These are phyloP conservation scores for Timema cristinae DNA, from an alignment of 2,888 invertebrate genomes.

Conservation along the genomic window DNA sequence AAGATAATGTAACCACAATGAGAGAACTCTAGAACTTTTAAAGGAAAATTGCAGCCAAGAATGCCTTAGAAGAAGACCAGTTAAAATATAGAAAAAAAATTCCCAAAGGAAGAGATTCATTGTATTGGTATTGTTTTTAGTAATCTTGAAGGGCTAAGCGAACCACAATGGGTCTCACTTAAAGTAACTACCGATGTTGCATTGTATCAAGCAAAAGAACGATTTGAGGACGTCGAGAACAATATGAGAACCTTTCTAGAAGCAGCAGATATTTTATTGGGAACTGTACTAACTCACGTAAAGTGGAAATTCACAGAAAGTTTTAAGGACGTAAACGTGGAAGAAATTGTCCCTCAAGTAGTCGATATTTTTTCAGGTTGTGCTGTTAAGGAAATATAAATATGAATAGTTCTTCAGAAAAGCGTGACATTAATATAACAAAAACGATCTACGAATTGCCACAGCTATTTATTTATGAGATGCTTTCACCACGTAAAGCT, in stretches of 20 bases:
- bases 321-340: background rate
- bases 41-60: background rate
- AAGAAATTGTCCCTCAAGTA: background rate
- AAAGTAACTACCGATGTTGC: background rate
- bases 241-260: background rate
- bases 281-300: background rate
- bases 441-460: too few relatives aligned
- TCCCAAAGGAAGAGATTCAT: background rate
- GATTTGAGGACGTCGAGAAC: background rate
- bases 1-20: constrained; percentile 5
- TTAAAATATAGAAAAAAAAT: background rate
- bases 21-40: background rate
- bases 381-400: background rate
- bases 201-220: background rate
- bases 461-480: too few relatives aligned
- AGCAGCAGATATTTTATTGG: background rate
- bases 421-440: background rate
- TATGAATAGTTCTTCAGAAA: background rate
- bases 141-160: background rate
- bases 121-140: background rate
- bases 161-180: background rate
- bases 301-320: background rate
- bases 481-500: background rate
- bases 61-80: background rate
- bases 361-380: constrained; percentile 1